Evolutionary conservation across 1,140 invertebrate genomes (phyloP).

Genomic region (Littorina saxatilis): DNA sequence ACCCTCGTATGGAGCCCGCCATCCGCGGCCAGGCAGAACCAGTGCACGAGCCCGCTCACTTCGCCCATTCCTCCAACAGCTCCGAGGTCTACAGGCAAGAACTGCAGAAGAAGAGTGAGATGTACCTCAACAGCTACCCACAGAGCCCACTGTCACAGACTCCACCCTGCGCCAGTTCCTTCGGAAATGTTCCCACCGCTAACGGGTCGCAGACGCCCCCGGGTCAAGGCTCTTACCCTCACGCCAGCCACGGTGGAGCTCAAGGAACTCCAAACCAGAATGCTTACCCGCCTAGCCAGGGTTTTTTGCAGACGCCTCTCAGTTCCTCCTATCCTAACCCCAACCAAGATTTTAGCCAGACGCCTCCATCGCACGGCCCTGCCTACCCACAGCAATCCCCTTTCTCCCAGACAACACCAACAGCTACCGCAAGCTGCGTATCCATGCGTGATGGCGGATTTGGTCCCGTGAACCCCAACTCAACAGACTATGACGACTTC

Average conservation of each 20-base stretch:
- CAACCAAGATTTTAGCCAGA: neutral
- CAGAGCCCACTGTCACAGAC: neutral
- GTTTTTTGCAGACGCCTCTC: too few species aligned
- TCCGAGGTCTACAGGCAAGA: conserved; percentile 48
- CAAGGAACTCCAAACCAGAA: too few species aligned
- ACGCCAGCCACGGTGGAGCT: neutral
- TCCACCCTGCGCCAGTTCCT: too few species aligned
- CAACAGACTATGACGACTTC: conserved; percentile 6
- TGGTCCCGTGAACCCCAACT: neutral
- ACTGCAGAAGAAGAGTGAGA: conserved; percentile 52
- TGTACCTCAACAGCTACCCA: conserved; percentile 36
- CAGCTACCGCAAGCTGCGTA: neutral
- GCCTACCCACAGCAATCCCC: neutral
- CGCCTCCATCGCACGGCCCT: neutral
- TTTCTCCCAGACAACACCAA: neutral
- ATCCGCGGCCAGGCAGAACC: conserved; percentile 47
- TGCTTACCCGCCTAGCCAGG: too few species aligned
- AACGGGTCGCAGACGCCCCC: neutral
- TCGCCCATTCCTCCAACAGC: conserved; percentile 39
- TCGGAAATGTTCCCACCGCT: neutral
- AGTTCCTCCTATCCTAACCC: too few species aligned
- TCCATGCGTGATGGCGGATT: neutral
- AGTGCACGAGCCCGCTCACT: conserved; percentile 8
- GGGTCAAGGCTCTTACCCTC: neutral
- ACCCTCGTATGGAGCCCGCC: conserved; percentile 44